phyloP scores from a whole-genome alignment of 23 tunicate species.

The Ascidia mentula region DNA sequence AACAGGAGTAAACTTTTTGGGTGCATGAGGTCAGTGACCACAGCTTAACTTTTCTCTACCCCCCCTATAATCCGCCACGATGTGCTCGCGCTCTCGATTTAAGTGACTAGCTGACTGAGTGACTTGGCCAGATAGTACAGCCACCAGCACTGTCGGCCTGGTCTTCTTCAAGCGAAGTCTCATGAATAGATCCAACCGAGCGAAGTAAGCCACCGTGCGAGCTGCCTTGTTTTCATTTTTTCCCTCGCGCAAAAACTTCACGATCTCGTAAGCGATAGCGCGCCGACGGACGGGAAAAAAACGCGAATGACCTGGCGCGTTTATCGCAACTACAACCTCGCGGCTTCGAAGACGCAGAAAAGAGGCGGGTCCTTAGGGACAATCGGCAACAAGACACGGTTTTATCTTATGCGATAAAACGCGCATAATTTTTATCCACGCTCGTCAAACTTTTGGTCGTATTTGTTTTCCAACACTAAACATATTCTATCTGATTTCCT shows the following conservation, averaged over 20 bases:
- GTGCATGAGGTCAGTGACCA: neutral
- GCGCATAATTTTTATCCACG: too few relatives aligned
- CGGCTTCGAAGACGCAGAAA: neutral
- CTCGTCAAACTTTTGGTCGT: too few relatives aligned
- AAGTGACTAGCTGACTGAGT: slow-evolving; percentile 13
- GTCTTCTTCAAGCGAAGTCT: slow-evolving; percentile 38
- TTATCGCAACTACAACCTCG: too few relatives aligned
- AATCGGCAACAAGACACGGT: neutral
- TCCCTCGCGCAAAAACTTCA: slow-evolving; percentile 14
- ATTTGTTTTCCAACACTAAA: too few relatives aligned
- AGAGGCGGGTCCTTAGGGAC: too few relatives aligned
- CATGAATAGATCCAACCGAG: slow-evolving; percentile 34
- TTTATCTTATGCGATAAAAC: too few relatives aligned
- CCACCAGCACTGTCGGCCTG: slow-evolving; percentile 17
- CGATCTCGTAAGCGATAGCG: slow-evolving; percentile 3
- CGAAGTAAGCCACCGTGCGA: slow-evolving; percentile 36
- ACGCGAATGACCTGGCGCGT: slow-evolving; percentile 6
- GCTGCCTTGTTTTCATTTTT: slow-evolving; percentile 32
- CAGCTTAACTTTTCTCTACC: slow-evolving; percentile 3
- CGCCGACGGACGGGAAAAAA: neutral
- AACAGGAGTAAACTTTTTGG: neutral
- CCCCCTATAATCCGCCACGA: neutral
- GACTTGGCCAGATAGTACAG: neutral
- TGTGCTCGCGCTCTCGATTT: neutral
- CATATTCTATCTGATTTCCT: too few relatives aligned